A percentile compares a stretch with the other conserved stretches of the same genome.
These are phyloP conservation scores for Labroides dimidiatus DNA, from an alignment of 2,797 vertebrate species.

Conservation along the genomic window DNA sequence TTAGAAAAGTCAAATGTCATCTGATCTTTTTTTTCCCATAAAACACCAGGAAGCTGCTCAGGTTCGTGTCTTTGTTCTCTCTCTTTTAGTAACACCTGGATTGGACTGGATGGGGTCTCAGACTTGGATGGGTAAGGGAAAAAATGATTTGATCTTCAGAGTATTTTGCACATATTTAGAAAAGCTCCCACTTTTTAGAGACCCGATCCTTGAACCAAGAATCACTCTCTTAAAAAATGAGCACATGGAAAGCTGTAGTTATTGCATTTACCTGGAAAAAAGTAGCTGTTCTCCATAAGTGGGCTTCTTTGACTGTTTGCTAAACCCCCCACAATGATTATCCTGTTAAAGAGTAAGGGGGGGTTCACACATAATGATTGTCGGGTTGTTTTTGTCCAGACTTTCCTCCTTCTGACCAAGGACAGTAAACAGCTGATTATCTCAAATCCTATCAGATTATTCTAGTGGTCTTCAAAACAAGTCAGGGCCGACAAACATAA, in stretches of 20 bases:
- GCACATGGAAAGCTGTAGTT: no score
- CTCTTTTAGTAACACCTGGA: slow-evolving; percentile 27
- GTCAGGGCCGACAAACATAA: no score
- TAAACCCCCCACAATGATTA: slow-evolving; percentile 25
- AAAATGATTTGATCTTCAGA: slow-evolving; percentile 10
- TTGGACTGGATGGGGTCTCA: slow-evolving; percentile 19
- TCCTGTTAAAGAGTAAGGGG: background rate
- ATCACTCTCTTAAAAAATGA: no score
- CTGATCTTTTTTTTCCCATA: slow-evolving; percentile 38
- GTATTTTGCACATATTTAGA: slow-evolving; percentile 11
- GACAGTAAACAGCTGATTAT: no score
- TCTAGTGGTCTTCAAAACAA: no score
- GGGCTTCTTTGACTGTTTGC: slow-evolving; percentile 9
- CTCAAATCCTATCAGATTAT: no score
- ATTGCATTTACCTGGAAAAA: no score
- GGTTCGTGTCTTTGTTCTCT: slow-evolving; percentile 25
- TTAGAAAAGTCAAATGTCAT: slow-evolving; percentile 58
- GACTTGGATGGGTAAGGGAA: slow-evolving; percentile 43
- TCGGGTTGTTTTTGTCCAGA: no score
- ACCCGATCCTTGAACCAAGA: background rate
- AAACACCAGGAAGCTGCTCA: slow-evolving; percentile 34
- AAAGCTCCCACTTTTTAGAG: background rate
- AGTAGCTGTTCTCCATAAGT: background rate
- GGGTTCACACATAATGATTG: no score
- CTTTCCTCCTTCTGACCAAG: no score